Evolutionary conservation across 2,113 vertebrate species (phyloP).

Genomic region (Haemorhous mexicanus): DNA sequence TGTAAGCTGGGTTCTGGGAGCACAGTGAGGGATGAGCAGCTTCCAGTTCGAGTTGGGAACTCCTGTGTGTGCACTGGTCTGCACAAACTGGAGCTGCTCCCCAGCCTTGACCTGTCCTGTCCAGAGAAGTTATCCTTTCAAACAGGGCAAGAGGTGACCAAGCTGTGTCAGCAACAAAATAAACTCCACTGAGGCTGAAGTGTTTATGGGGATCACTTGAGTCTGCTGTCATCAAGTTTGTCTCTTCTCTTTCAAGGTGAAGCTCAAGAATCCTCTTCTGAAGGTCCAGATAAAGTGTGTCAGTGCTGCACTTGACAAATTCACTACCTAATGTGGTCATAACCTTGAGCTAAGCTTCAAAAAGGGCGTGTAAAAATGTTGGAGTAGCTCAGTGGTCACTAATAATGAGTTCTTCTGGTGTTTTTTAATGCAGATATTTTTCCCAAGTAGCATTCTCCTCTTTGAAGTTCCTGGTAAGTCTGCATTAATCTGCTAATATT

Average conservation of each 20-base stretch:
- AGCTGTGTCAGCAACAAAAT: neutral
- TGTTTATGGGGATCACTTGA: neutral
- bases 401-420: neutral
- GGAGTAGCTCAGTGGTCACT: neutral
- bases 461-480: neutral
- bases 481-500: neutral
- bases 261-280: neutral
- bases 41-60: neutral
- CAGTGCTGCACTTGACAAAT: neutral
- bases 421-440: neutral
- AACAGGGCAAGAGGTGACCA: neutral
- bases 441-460: neutral
- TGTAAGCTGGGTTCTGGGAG: neutral
- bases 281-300: neutral
- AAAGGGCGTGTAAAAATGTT: neutral
- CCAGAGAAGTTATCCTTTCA: neutral
- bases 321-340: neutral
- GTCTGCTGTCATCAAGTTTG: neutral
- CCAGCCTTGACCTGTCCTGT: neutral
- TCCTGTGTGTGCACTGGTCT: rapidly evolving
- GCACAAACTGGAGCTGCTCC: neutral
- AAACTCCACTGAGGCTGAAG: neutral
- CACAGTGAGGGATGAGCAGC: neutral
- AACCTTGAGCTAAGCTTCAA: neutral
- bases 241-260: neutral